Evolutionary conservation across 2,888 invertebrate species (phyloP).

Genomic region (Crioceris asparagi): DNA sequence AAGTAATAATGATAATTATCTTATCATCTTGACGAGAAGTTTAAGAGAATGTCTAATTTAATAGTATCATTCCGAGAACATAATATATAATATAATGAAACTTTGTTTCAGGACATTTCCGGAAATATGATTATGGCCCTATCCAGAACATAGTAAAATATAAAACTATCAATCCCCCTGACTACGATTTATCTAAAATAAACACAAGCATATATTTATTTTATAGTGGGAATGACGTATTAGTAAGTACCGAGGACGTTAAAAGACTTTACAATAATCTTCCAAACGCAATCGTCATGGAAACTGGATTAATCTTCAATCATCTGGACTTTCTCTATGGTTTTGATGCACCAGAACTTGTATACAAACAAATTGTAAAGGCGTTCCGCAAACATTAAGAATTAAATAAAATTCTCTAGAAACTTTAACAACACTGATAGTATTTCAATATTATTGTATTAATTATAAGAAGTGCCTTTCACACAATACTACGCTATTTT

Average conservation of each 20-base stretch:
- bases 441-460: no score
- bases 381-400: no score
- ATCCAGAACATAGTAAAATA: constrained; percentile 27
- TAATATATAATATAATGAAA: no score
- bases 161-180: constrained; percentile 33
- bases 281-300: constrained; percentile 20
- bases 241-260: constrained; percentile 34
- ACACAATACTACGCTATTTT: no score
- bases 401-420: no score
- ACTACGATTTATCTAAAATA: constrained; percentile 36
- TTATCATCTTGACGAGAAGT: no score
- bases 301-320: constrained; percentile 26
- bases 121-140: constrained; percentile 47
- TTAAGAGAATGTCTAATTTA: no score
- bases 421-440: no score
- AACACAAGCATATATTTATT: constrained; percentile 38
- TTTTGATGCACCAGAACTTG: constrained; percentile 24
- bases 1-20: no score
- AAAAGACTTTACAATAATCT: constrained; percentile 28
- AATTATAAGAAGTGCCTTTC: no score
- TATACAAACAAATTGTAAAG: constrained; percentile 27
- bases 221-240: constrained; percentile 42
- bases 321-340: constrained; percentile 31
- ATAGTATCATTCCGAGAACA: no score
- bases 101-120: constrained; percentile 18